phyloP scores from a whole-genome alignment of 2,888 invertebrate genomes.

The Luperina testacea region DNA sequence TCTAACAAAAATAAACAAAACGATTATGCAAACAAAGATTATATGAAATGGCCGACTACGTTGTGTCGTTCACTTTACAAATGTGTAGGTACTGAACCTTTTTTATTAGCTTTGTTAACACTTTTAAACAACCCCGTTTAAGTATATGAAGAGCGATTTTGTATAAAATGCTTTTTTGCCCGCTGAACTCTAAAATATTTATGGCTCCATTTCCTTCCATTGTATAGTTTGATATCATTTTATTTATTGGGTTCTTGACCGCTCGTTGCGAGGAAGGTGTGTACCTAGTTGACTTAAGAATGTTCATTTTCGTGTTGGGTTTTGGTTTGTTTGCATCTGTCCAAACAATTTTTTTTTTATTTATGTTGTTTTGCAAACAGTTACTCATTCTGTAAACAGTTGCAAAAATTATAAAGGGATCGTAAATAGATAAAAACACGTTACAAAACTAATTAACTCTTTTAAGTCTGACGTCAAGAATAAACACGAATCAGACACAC shows the following conservation, averaged over 20 bases:
- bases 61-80: conserved; percentile 56
- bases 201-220: conserved; percentile 55
- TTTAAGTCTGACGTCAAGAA: not conserved
- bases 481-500: not conserved
- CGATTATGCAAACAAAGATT: conserved; percentile 44
- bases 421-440: not conserved
- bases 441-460: not conserved
- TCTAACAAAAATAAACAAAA: conserved; percentile 32
- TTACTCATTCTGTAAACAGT: not conserved
- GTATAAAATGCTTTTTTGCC: conserved; percentile 61
- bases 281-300: not conserved
- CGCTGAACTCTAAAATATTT: conserved; percentile 55
- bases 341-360: too few relatives aligned
- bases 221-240: conserved; percentile 28
- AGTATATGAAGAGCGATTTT: conserved; percentile 65
- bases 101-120: conserved; percentile 73
- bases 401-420: not conserved
- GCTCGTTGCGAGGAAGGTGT: not conserved
- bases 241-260: conserved; percentile 15
- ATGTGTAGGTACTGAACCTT: conserved; percentile 64
- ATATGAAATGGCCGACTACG: not conserved
- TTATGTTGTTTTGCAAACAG: not conserved
- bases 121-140: conserved; percentile 68
- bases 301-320: not conserved
- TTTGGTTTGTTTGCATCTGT: not conserved